Evolutionary conservation across 2,888 invertebrate species (phyloP), one percentile per base, ranked within the genome.

Genomic region (Hermaeophaga mercurialis): DNA sequence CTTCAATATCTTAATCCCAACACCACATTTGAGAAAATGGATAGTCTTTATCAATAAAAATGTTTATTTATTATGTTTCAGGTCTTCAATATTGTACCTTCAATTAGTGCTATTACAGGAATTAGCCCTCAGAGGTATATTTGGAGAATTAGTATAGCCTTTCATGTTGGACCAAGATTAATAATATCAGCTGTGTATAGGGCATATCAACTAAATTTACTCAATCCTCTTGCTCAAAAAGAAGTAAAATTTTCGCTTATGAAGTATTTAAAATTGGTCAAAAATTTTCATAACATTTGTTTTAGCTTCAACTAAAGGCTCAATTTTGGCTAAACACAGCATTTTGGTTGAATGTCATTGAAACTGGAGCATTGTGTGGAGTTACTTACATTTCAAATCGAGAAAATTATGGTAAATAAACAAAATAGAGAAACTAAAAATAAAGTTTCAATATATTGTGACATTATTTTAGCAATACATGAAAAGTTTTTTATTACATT

Each of bases 91-190:
- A 87, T 94, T 78, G 89, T 96, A 75, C 95, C 96, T 72, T 94
- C 94, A 70, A 94, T 95, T 81, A 95, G 94, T 84, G 93, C 96
- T 65, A 92, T 96, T 76, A 96, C 95, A 60, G 95, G 95, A 47
- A 88, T 95, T 66, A 91, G 91, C 73, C 95, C 96, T 18, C 94
- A 95, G 79, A 84, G 91, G 70, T 95, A 96, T 79, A 81, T 95
- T 69, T 96, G 96, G 95, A 85, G 95, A 70, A 87, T 93, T 72
- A 90, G 91, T 77, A 90, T 95, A 72, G 95, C 94, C 63, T 85
- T 95, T 71, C 95, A 95, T 74, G 86, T 94, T 75, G 91, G 94
- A 72, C 96, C 96, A 70, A 86, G 95, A 74, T 84, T 94, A 76
- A 85, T 94, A 70, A 90, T 95, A 74, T 92, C 94, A 61, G 87